phyloP scores from a whole-genome alignment of 2,113 vertebrate genomes.

The Cinclus mexicanus region DNA sequence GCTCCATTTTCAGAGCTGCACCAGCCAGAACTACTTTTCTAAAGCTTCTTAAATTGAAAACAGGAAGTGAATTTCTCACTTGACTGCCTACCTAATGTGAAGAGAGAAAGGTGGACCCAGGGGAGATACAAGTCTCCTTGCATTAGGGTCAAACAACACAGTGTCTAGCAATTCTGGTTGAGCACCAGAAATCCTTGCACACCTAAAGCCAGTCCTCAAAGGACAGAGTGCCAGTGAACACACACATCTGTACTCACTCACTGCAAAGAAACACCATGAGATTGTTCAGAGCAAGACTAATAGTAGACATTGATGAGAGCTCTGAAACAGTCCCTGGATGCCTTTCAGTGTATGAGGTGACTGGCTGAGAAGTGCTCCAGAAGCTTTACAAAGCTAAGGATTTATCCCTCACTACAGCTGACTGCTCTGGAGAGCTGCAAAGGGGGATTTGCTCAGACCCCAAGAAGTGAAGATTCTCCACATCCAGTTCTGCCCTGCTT shows the following conservation, averaged over 20 bases:
- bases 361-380: background rate
- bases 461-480: background rate
- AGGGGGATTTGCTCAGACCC: background rate
- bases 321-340: background rate
- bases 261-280: fast-evolving
- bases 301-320: background rate
- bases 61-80: constrained; percentile 17
- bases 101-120: background rate
- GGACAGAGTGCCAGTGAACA: background rate
- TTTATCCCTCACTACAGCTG: background rate
- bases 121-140: background rate
- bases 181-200: background rate
- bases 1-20: background rate
- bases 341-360: background rate
- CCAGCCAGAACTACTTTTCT: background rate
- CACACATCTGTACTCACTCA: fast-evolving
- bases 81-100: background rate
- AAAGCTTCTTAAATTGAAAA: background rate
- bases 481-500: background rate
- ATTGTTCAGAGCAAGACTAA: background rate
- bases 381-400: background rate
- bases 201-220: background rate
- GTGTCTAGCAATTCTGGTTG: background rate
- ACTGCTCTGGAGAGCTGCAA: background rate
- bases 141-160: background rate